phyloP scores from a whole-genome alignment of 2,113 vertebrate genomes.

The Gnathonemus longibarbis region DNA sequence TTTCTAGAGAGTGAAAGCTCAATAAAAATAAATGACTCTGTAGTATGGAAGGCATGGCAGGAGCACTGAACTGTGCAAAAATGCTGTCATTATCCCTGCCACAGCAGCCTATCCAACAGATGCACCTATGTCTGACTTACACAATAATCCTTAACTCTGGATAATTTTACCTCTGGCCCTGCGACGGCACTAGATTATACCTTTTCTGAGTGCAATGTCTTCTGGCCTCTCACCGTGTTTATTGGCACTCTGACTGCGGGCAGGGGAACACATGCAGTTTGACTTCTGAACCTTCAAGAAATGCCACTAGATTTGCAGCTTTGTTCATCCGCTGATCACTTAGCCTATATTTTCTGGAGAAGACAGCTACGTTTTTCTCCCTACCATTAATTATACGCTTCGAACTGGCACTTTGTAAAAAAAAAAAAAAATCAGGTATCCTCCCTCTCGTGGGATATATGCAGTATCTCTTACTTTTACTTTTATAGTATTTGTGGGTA shows the following conservation, averaged over 20 bases:
- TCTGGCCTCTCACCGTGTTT: slow-evolving; percentile 20
- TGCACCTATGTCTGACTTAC: slow-evolving; percentile 45
- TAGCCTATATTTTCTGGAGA: neutral
- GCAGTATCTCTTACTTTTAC: neutral
- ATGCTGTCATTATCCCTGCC: slow-evolving; percentile 47
- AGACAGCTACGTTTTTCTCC: neutral
- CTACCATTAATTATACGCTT: neutral
- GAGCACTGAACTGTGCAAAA: slow-evolving; percentile 33
- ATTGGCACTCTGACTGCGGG: slow-evolving; percentile 22
- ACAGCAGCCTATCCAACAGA: slow-evolving; percentile 36
- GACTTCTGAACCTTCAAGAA: slow-evolving; percentile 36
- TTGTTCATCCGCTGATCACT: neutral
- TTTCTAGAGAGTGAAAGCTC: slow-evolving; percentile 32
- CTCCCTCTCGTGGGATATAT: neutral
- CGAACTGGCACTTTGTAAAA: neutral
- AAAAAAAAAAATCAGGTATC: neutral
- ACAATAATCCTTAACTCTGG: slow-evolving; percentile 46
- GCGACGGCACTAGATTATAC: slow-evolving; percentile 47
- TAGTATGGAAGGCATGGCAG: slow-evolving; percentile 20
- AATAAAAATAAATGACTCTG: slow-evolving; percentile 39
- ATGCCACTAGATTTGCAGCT: neutral
- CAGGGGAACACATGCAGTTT: slow-evolving; percentile 40
- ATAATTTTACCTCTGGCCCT: slow-evolving; percentile 45
- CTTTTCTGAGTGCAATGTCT: slow-evolving; percentile 37
- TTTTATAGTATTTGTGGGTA: neutral